Conservation (phyloP, 1,140 invertebrate genomes). For the Bicyclus anynana region DNA sequence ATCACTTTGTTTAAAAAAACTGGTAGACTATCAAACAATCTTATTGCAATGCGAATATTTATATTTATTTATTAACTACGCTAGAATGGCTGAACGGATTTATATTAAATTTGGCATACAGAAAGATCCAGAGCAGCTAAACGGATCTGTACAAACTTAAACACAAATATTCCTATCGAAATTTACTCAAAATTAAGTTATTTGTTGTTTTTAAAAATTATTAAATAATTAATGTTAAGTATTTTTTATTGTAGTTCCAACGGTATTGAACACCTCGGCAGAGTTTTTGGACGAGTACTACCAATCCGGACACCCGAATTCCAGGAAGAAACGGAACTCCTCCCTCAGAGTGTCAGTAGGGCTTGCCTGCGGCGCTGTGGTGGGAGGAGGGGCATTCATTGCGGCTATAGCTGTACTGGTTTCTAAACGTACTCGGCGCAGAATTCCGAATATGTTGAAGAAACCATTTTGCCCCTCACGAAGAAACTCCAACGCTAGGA, state of each 20-base stretch:
- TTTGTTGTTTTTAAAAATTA: too few relatives aligned
- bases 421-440: conserved; percentile 84
- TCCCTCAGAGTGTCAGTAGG: conserved; percentile 85
- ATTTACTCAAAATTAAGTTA: too few relatives aligned
- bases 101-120: too few relatives aligned
- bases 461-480: conserved; percentile 62
- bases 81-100: too few relatives aligned
- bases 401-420: conserved; percentile 84
- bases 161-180: too few relatives aligned
- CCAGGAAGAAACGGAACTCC: conserved; percentile 82
- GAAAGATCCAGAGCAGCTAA: too few relatives aligned
- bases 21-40: too few relatives aligned
- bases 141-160: too few relatives aligned
- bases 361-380: conserved; percentile 86
- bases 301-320: conserved; percentile 69
- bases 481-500: conserved; percentile 44
- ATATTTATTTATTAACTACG: too few relatives aligned
- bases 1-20: too few relatives aligned
- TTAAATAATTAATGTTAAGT: too few relatives aligned
- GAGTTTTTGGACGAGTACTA: conserved; percentile 70
- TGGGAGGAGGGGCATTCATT: conserved; percentile 53
- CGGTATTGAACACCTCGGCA: conserved; percentile 48
- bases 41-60: too few relatives aligned
- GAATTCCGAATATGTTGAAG: conserved; percentile 58
- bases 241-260: conserved; percentile 48